phyloP scores from a whole-genome alignment of 2,888 invertebrate genomes.

The Nematopogon swammerdamellus region DNA sequence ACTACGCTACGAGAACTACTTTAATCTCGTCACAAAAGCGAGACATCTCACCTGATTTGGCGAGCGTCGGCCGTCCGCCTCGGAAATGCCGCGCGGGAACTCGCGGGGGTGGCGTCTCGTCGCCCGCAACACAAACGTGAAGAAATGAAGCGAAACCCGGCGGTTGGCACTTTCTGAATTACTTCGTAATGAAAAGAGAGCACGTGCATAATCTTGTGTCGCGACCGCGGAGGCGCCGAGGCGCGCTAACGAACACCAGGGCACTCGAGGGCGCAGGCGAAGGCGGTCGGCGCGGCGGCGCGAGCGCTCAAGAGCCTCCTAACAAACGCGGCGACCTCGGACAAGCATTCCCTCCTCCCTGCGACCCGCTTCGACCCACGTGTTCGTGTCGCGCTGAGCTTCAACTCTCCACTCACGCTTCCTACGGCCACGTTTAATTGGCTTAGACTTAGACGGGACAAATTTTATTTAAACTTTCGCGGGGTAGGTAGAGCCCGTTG shows the following conservation, averaged over 20 bases:
- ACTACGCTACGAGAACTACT: conserved; percentile 12
- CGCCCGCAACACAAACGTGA: no score
- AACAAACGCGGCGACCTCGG: no score
- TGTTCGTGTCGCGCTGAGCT: no score
- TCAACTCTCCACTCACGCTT: not conserved
- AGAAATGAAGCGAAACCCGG: conserved; percentile 51
- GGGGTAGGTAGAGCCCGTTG: no score
- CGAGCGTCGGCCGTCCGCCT: no score
- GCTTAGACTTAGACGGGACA: not conserved
- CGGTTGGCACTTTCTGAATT: conserved; percentile 47
- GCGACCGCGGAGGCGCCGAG: no score
- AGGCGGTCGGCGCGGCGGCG: not conserved
- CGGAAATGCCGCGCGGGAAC: conserved; percentile 40
- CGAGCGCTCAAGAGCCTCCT: no score
- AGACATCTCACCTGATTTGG: conserved; percentile 44
- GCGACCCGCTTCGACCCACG: no score
- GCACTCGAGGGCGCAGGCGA: not conserved
- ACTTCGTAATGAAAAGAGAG: conserved; percentile 56
- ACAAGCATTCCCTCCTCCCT: no score
- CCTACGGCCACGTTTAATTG: not conserved
- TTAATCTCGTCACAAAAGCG: conserved; percentile 55
- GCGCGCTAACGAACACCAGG: not conserved
- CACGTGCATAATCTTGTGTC: conserved; percentile 27
- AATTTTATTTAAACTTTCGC: no score
- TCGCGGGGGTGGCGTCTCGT: no score